Evolutionary conservation across 2,113 vertebrate genomes (phyloP).

Genomic region (Takifugu flavidus): DNA sequence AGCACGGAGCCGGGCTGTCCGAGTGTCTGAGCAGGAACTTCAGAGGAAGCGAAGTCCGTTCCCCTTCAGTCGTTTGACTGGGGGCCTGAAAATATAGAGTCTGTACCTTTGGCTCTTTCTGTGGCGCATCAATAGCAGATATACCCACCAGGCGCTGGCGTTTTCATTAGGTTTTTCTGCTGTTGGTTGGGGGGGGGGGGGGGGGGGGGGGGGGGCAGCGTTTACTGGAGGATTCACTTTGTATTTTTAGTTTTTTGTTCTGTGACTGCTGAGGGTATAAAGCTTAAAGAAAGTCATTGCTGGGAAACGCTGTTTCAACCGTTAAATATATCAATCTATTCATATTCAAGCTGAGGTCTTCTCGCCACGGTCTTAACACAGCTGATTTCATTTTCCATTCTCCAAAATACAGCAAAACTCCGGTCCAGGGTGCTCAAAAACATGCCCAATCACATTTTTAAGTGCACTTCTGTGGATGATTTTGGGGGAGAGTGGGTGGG

Average conservation of each 20-base stretch:
- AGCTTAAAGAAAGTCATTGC: too few relatives aligned
- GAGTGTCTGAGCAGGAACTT: constrained; percentile 57
- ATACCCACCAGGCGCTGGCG: constrained; percentile 15
- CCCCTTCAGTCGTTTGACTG: constrained; percentile 59
- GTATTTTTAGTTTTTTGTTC: constrained; percentile 33
- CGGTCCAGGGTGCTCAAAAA: too few relatives aligned
- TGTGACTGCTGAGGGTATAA: constrained; percentile 17
- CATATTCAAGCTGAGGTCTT: too few relatives aligned
- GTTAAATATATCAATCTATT: too few relatives aligned
- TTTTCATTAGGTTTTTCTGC: constrained; percentile 48
- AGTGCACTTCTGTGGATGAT: neutral
- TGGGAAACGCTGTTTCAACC: too few relatives aligned
- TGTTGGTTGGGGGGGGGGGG: constrained; percentile 24
- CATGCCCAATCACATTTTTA: neutral
- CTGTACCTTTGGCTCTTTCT: constrained; percentile 43
- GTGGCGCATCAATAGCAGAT: constrained; percentile 33
- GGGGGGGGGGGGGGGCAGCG: constrained; percentile 34
- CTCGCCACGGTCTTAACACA: too few relatives aligned
- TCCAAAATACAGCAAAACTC: too few relatives aligned
- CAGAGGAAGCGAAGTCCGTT: constrained; percentile 58
- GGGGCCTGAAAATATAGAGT: constrained; percentile 55
- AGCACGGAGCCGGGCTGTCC: constrained; percentile 50
- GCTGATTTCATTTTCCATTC: too few relatives aligned
- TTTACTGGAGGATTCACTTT: constrained; percentile 34
- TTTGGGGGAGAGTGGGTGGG: neutral